A percentile compares a stretch with the other conserved stretches of the same genome.
phyloP scores from a whole-genome alignment of 2,888 invertebrate species.

The Agriopis leucophaearia region DNA sequence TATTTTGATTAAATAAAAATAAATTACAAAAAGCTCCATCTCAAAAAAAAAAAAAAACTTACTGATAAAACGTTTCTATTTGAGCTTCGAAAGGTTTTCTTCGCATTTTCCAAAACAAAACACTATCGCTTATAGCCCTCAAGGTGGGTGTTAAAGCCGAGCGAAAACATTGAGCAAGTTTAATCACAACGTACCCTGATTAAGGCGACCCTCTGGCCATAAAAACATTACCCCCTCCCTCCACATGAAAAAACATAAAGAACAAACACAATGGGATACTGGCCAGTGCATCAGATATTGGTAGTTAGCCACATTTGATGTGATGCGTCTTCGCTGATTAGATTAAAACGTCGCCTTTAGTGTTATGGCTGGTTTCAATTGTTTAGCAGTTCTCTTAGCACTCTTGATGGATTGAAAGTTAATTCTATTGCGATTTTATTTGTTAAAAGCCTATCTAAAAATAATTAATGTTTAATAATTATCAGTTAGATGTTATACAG shows the following conservation, averaged over 20 bases:
- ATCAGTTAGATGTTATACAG: background rate
- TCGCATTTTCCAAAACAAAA: slow-evolving; percentile 36
- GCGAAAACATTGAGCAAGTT: slow-evolving; percentile 71
- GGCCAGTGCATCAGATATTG: slow-evolving; percentile 80
- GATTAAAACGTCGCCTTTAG: slow-evolving; percentile 52
- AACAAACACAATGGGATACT: slow-evolving; percentile 81
- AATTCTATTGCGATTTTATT: slow-evolving; percentile 15
- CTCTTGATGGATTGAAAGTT: slow-evolving; percentile 15
- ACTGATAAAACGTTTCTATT: too few relatives aligned
- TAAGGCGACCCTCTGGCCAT: slow-evolving; percentile 82
- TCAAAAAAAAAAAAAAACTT: too few relatives aligned
- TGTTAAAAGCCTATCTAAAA: background rate
- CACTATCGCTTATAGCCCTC: slow-evolving; percentile 44
- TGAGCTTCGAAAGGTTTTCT: background rate
- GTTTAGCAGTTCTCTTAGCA: slow-evolving; percentile 36
- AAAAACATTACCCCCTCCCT: slow-evolving; percentile 86
- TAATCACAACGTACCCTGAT: slow-evolving; percentile 85
- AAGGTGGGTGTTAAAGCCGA: slow-evolving; percentile 51
- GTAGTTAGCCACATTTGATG: slow-evolving; percentile 80
- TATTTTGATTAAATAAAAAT: too few relatives aligned
- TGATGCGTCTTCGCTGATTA: slow-evolving; percentile 77
- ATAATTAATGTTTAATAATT: too few relatives aligned
- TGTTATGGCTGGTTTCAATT: slow-evolving; percentile 46
- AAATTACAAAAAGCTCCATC: too few relatives aligned
- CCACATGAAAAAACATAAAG: slow-evolving; percentile 84